phyloP scores from a whole-genome alignment of 37 sponge, comb jelly and placozoan genomes.

The Beroe forskalii region DNA sequence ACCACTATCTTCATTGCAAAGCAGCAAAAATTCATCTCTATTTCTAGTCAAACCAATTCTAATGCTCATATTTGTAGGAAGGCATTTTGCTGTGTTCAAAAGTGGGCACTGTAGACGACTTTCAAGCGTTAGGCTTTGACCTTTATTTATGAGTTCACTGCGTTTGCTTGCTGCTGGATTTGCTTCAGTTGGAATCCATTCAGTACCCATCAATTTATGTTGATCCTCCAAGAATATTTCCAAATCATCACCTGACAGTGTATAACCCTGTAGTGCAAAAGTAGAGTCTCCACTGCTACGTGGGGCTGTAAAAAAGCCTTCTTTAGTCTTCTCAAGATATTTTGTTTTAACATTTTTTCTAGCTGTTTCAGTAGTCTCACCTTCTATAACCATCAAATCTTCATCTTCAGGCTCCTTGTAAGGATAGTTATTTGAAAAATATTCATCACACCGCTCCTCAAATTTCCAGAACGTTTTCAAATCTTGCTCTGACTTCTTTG shows the following conservation, averaged over 20 bases:
- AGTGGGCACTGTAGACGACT: conserved; percentile 1
- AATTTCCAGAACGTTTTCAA: conserved; percentile 1
- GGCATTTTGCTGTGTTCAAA: conserved; percentile 27
- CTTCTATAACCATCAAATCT: background rate
- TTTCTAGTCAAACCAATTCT: conserved; percentile 31
- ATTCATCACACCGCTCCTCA: background rate
- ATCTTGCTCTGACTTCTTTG: background rate
- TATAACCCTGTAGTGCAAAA: background rate
- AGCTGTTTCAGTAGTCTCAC: background rate
- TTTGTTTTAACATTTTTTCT: background rate
- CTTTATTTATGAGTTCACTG: conserved; percentile 2
- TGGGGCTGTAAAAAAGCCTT: background rate
- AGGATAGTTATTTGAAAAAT: background rate
- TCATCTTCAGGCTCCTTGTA: no score
- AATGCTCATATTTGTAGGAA: conserved; percentile 13
- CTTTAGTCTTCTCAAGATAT: background rate
- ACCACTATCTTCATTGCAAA: background rate
- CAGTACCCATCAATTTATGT: background rate
- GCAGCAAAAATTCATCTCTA: conserved; percentile 40
- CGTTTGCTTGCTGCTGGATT: conserved; percentile 39
- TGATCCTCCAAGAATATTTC: background rate
- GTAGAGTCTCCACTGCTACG: background rate
- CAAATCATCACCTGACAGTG: background rate
- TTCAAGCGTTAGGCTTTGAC: background rate
- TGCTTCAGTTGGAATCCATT: conserved; percentile 30